Evolutionary conservation across 1,140 invertebrate species (phyloP), one percentile per base, ranked within the genome.

Genomic region (Ditylenchus dipsaci): DNA sequence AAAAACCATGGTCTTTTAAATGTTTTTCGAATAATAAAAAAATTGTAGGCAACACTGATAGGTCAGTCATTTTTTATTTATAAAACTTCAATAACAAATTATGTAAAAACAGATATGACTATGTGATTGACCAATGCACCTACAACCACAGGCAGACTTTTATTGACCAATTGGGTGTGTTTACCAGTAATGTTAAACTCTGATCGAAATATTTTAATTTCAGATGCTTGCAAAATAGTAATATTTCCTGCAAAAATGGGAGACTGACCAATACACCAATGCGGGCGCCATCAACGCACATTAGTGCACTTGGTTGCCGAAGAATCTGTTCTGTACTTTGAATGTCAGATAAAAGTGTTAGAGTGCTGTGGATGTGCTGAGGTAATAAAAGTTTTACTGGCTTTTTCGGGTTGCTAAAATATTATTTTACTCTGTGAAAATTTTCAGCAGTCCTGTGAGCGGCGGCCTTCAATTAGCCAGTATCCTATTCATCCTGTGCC

Each of bases 321-420:
- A 23, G 67, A 71, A 59, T 29, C 60, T 15, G 21, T 70, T 26
- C n/a, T 72, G 1, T 29, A 30, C 29, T 62, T 71, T 53, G 67
- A 71, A 26, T 71, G 69, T 63, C 65, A 63, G 45, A 58, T 71
- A 21, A 69, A 63, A 29, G 42, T 71, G 15, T 53, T 71, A 49
- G 29, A 68, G 23, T 71, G 69, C 33, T 45, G 69, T 64, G 66
- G 67, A n/a, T 71, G 69, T 69, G 67, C 67, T 21, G 69, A 71
- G 45, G 69, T 71, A 27, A 56, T 38, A 30, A 17, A 5, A n/a
- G 1, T 62, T 29, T 19, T n/a, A n/a, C n/a, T n/a, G n/a, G n/a
- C n/a, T n/a, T n/a, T n/a, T n/a, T n/a, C n/a, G n/a, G n/a, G n/a
- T n/a, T n/a, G n/a, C n/a, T n/a, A n/a, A n/a, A n/a, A n/a, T n/a